Evolutionary conservation across 2,888 invertebrate genomes (phyloP), one percentile per base, ranked within the genome.

Genomic region (Drosophila phalerata): DNA sequence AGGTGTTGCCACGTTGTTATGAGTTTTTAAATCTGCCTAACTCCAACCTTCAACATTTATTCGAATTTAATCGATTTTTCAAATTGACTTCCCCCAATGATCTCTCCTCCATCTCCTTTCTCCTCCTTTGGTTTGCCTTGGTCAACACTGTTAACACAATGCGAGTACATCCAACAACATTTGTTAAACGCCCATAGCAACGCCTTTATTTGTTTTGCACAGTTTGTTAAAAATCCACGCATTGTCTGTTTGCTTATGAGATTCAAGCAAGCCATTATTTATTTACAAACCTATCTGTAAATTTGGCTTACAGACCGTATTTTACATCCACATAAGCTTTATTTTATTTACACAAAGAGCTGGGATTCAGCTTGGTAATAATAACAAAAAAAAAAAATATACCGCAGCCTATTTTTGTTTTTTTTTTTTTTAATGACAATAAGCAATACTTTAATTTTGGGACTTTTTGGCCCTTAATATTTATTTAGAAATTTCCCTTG

Each of bases 1-100:
- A 90, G 91, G 91, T 91, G 90, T 90, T 90, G 85, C 90, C 91
- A 90, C 66, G 76, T 88, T 91, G 91, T 91, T 91, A 91, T 91
- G 90, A 91, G 88, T 88, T 91, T 90, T 90, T 89, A 90, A 91
- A 90, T 84, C 90, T 83, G 90, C 71, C 81, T 79, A 79, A 85
- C 81, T 72, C 81, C 79, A 81, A 73, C 78, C 80, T 81, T 79
- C 88, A 84, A 88, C 90, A 90, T 90, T 91, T 90, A 91, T 91
- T 85, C 77, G 89, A 85, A 90, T 91, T 91, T 91, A 91, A 91
- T 91, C 91, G 91, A 90, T 91, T 91, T 91, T 88, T 79, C 82
- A 88, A 88, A 86, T 87, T 80, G 79, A 69, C 84, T 85, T 76
- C 69, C 72, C 72, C 72, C 34, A 40, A 38, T 37, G 47, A 64